Conservation (phyloP, 2,888 invertebrate genomes). For the Ceratothoa steindachneri region DNA sequence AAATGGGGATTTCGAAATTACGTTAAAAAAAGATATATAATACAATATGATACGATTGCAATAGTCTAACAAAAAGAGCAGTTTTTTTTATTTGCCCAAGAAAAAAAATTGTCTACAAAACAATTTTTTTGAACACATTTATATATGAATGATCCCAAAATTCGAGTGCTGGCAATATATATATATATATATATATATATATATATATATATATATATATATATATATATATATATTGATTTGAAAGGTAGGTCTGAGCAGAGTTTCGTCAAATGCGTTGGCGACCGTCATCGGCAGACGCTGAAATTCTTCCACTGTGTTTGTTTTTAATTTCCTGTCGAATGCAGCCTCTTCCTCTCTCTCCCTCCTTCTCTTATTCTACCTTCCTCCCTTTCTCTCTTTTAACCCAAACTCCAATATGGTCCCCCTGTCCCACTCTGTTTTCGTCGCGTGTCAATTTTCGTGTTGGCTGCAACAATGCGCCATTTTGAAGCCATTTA, state of each 20-base stretch:
- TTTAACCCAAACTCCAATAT: not conserved
- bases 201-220: constrained; percentile 12
- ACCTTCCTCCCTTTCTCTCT: not conserved
- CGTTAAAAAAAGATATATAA: too few species aligned
- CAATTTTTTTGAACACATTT: too few species aligned
- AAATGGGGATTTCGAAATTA: too few species aligned
- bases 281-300: not conserved
- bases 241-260: not conserved
- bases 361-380: not conserved
- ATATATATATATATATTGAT: constrained; percentile 1
- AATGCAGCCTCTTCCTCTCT: not conserved
- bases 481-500: too few species aligned
- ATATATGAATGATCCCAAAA: too few species aligned
- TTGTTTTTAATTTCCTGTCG: constrained; percentile 12
- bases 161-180: too few species aligned
- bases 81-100: too few species aligned
- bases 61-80: too few species aligned
- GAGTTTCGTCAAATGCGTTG: not conserved
- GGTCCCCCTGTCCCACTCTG: not conserved
- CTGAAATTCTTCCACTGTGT: not conserved
- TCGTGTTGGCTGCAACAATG: too few species aligned
- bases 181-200: too few species aligned
- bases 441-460: not conserved
- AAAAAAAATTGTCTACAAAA: too few species aligned
- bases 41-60: too few species aligned